Base-by-base conservation (phyloP, 2,113 vertebrate species). In the Rana temporaria region DNA sequence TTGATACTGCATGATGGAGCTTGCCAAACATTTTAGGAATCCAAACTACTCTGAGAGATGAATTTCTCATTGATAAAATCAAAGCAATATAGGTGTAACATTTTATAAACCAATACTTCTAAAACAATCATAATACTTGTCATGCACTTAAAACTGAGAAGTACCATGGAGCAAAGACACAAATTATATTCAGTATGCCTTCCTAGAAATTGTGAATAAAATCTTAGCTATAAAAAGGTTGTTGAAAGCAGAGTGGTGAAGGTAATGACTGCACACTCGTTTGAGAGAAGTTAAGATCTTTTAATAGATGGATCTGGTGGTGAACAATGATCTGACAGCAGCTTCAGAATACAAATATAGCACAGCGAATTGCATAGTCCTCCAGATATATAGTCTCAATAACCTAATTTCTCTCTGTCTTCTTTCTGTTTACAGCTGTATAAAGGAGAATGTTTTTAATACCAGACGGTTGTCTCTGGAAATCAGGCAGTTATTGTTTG, bases 241-340 rank as follows among this genome's bases (percentile, higher is more conserved):
- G 55, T 38, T 62, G 65, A 69, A 79, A 67, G 77, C 64, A 17
- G 19, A 12, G 53, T 42, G 56, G 66, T 60, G 65, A 32, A 19
- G 80, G 62, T 65, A 74, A 74, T 82, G 66, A 80, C 24, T 56
- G 5, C 64, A 42, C 55, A 52, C 66, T 74, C 69, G 73, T 55
- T 55, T 72, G 19, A 24, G 24, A 56, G 12, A 26, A n/a, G 72
- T 16, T 63, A 52, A 55, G 38, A 24, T 48, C 53, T 66, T 66
- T 74, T 74, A 82, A 82, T 67, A 81, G 66, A 72, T 53, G 8
- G 32, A 62, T 24, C 30, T 56, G n/a, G 48, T 56, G n/a, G 48
- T 74, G 42, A 82, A 74, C 66, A 82, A 75, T 67, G 30, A 82
- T 55, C 62, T 75, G 70, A 24, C 52, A 74, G 70, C n/a, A 57